Conservation (phyloP, 2,888 invertebrate species). For the Baccha elongata region DNA sequence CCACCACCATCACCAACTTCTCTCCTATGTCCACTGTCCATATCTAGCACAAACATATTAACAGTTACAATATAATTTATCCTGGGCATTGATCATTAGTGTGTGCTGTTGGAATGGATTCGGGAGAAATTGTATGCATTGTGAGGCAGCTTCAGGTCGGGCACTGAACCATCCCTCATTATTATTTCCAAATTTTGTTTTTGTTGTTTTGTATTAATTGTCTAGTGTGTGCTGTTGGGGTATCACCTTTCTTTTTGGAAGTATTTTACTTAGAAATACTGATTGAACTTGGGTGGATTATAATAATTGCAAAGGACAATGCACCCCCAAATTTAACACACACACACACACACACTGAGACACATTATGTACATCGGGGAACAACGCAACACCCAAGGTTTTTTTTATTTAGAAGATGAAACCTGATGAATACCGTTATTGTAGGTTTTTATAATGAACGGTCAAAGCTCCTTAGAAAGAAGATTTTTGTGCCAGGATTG, state of each 20-base stretch:
- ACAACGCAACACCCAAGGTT: slow-evolving; percentile 21
- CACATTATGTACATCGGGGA: neutral
- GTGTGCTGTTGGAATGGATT: slow-evolving; percentile 22
- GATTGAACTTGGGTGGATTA: slow-evolving; percentile 36
- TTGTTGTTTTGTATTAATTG: slow-evolving; percentile 68
- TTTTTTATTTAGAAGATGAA: slow-evolving; percentile 57
- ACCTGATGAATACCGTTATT: slow-evolving; percentile 47
- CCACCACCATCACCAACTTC: slow-evolving; percentile 24
- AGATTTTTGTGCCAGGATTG: neutral
- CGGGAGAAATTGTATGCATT: slow-evolving; percentile 12
- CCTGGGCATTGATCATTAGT: slow-evolving; percentile 71
- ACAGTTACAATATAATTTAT: slow-evolving; percentile 72
- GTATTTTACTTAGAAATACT: slow-evolving; percentile 17
- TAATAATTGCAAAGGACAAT: slow-evolving; percentile 45
- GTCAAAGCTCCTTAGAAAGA: slow-evolving; percentile 43
- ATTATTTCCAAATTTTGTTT: slow-evolving; percentile 66
- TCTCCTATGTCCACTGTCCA: slow-evolving; percentile 2
- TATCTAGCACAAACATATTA: slow-evolving; percentile 49
- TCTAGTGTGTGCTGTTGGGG: slow-evolving; percentile 25
- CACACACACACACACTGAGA: too few relatives aligned
- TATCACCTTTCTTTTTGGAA: slow-evolving; percentile 61
- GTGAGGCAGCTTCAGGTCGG: neutral
- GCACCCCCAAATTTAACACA: slow-evolving; percentile 41
- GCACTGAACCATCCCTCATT: slow-evolving; percentile 58
- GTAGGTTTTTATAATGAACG: slow-evolving; percentile 32